Evolutionary conservation across 64 coral and sea anemone genomes (phyloP), one percentile per base, ranked within the genome.

Genomic region (Actinia equina): DNA sequence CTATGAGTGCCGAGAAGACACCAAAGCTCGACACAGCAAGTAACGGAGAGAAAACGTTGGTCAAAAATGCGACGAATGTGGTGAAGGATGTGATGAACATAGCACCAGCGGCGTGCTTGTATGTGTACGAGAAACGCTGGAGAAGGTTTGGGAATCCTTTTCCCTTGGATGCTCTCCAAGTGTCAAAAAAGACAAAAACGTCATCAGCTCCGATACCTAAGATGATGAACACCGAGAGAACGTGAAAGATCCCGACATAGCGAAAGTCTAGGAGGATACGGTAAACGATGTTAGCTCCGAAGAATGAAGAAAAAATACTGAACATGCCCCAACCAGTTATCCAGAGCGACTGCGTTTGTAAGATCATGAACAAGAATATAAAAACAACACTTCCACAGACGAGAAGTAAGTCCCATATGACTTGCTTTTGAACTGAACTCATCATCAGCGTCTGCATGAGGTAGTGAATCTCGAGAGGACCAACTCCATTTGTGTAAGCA

Each of bases 11-110:
- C 4, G 90, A 92, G 43, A 92, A 92, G 19, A 82, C 83, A 53
- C 90, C 90, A 69, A 92, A 92, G 17, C 81, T 87, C 23, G 90
- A 92, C 0, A 92, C 90, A 23, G 84, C 90, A 1, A 92, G 90
- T 27, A 92, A 55, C 59, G 90, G 90, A 5, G 90, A 92, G 16
- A 86, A 44, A 46, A 67, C 25, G 41, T 86, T 92, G 9, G 90
- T 86, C 43, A 92, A 17, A 69, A 92, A 92, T 18, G 90, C 90
- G 6, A 92, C 90, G 44, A 92, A 85, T 3, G 90, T 92, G 17
- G 90, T 92, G 51, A 87, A 82, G 18, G 90, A 92, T 15, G 90
- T 92, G 17, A 92, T 86, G 43, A 92, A 87, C 90, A 92, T 92
- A 20, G 90, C 84, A 53, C 71, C 59, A 2, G 90, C 84, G 5